These are phyloP conservation scores for Furnarius figulus DNA, from an alignment of 2,113 vertebrate genomes.

Conservation along the genomic window DNA sequence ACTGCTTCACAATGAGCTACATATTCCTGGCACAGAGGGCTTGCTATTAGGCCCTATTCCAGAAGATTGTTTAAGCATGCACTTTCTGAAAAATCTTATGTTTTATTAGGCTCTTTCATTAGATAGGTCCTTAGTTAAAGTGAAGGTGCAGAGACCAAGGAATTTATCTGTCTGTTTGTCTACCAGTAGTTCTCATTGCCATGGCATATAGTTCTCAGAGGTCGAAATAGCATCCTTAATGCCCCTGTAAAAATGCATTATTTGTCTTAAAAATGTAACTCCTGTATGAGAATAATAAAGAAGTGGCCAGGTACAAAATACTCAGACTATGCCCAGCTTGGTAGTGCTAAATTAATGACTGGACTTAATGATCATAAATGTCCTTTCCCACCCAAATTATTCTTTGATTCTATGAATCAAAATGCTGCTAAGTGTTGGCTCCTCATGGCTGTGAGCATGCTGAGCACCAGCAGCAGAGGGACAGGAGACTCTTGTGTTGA, in stretches of 20 bases:
- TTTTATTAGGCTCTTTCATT: background rate
- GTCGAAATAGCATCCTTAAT: background rate
- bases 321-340: background rate
- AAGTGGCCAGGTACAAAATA: background rate
- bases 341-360: background rate
- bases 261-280: background rate
- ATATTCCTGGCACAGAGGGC: background rate
- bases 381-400: background rate
- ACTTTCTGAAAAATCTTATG: background rate
- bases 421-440: background rate
- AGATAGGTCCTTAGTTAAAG: background rate
- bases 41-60: background rate
- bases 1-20: background rate
- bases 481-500: background rate
- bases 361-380: background rate
- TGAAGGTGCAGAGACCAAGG: background rate
- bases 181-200: background rate
- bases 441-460: background rate
- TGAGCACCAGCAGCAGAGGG: background rate
- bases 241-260: background rate
- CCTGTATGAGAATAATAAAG: background rate
- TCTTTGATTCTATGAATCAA: background rate
- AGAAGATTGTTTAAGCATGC: background rate
- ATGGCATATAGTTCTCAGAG: background rate
- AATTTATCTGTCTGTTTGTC: background rate